phyloP scores from a whole-genome alignment of 2,888 invertebrate genomes.

The Mimas tiliae region DNA sequence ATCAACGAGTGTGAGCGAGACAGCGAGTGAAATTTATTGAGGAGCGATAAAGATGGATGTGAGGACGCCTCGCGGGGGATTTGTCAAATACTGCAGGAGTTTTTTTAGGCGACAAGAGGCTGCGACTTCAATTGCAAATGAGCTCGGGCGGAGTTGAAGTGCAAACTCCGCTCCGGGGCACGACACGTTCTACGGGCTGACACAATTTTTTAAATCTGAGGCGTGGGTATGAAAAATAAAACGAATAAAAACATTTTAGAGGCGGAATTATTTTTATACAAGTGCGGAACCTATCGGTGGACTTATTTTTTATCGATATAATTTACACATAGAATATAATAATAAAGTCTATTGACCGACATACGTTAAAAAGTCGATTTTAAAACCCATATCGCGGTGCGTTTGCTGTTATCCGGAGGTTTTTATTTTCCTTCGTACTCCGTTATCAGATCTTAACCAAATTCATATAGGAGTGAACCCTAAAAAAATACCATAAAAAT shows the following conservation, averaged over 20 bases:
- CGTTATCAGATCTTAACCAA: no score
- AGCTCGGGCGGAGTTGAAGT: constrained; percentile 46
- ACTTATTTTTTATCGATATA: no score
- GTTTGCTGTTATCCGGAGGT: no score
- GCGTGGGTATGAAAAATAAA: neutral
- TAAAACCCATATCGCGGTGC: no score
- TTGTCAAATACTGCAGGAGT: constrained; percentile 59
- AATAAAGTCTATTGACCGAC: no score
- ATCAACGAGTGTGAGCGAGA: constrained; percentile 51
- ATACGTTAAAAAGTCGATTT: no score
- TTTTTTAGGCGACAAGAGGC: constrained; percentile 46
- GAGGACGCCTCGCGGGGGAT: constrained; percentile 57
- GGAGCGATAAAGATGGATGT: constrained; percentile 51
- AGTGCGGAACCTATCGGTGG: neutral
- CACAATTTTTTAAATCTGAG: constrained; percentile 12
- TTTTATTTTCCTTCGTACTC: no score
- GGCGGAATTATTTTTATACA: neutral
- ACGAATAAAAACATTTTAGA: neutral
- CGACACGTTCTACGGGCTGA: constrained; percentile 24
- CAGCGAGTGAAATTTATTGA: constrained; percentile 34
- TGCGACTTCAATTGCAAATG: constrained; percentile 53
- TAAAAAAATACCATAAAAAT: no score
- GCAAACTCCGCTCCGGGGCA: constrained; percentile 51
- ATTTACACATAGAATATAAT: no score
- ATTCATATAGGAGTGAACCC: no score